Percentiles rank a stretch among this genome's conserved stretches.
Evolutionary conservation across 2,797 vertebrate genomes (phyloP).

Genomic region (Sebastes vulpes): DNA sequence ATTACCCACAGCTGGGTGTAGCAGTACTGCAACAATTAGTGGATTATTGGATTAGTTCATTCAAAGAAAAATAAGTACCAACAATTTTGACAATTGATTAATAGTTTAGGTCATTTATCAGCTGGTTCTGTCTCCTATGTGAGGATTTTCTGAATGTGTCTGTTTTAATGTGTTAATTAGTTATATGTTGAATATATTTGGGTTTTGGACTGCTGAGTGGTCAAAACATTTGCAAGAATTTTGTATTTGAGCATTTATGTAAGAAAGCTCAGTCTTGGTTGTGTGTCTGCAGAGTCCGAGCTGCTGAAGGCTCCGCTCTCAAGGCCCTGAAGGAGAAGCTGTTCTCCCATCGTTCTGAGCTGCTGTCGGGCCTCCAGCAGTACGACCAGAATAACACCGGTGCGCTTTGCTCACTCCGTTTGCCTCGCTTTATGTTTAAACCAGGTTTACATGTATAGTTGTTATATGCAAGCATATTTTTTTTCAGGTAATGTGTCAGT

Average conservation of each 20-base stretch:
- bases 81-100: no score
- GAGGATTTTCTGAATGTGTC: neutral
- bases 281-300: conserved; percentile 84
- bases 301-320: conserved; percentile 92
- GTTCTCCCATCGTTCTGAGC: conserved; percentile 90
- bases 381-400: conserved; percentile 87
- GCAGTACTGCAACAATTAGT: neutral
- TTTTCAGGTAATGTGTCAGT: conserved; percentile 83
- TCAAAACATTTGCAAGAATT: neutral
- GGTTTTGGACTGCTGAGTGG: neutral
- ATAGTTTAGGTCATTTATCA: neutral
- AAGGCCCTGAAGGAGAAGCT: conserved; percentile 92
- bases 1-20: neutral
- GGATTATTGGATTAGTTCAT: neutral
- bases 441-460: neutral
- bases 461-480: neutral
- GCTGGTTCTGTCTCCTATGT: neutral
- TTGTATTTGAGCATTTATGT: neutral
- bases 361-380: conserved; percentile 88
- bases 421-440: neutral
- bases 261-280: neutral
- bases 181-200: neutral
- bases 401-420: conserved; percentile 51
- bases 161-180: neutral
- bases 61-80: no score